Evolutionary conservation across 2,113 vertebrate species (phyloP).

Genomic region (Syngnathus scovelli): DNA sequence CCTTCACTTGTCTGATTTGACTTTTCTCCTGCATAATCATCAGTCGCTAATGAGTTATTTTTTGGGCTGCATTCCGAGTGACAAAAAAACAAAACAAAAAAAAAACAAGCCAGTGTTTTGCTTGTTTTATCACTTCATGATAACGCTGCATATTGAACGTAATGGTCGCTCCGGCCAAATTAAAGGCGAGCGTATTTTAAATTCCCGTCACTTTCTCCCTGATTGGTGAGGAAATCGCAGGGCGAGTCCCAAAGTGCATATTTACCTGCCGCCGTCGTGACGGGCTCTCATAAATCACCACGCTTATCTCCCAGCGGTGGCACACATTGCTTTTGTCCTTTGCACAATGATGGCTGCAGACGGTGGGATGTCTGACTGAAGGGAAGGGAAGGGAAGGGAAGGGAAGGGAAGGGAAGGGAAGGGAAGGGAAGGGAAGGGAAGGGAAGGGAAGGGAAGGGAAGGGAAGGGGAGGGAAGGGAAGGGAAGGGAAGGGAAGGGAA

Average conservation of each 20-base stretch:
- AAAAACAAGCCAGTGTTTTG: neutral
- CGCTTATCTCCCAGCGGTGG: conserved; percentile 64
- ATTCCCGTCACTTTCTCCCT: conserved; percentile 23
- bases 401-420: conserved; percentile 8
- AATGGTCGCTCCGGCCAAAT: conserved; percentile 5
- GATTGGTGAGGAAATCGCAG: conserved; percentile 14
- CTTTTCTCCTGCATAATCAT: neutral
- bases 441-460: conserved; percentile 17
- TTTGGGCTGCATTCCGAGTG: neutral
- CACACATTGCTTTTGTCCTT: conserved; percentile 67
- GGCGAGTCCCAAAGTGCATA: conserved; percentile 46
- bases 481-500: no score
- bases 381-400: no score
- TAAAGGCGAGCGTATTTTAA: conserved; percentile 17
- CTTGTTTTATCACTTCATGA: conserved; percentile 1
- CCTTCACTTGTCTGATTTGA: neutral
- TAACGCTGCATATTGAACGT: conserved; percentile 7
- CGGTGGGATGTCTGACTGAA: conserved; percentile 15
- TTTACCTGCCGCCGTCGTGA: conserved; percentile 63
- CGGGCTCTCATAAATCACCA: conserved; percentile 76
- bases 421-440: neutral
- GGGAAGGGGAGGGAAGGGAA: neutral
- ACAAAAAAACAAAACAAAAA: neutral
- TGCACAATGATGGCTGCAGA: conserved; percentile 61
- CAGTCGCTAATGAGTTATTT: neutral